Percentiles rank a stretch among this genome's conserved stretches.
Evolutionary conservation across 2,113 vertebrate species (phyloP).

Genomic region (Tetrao urogallus): DNA sequence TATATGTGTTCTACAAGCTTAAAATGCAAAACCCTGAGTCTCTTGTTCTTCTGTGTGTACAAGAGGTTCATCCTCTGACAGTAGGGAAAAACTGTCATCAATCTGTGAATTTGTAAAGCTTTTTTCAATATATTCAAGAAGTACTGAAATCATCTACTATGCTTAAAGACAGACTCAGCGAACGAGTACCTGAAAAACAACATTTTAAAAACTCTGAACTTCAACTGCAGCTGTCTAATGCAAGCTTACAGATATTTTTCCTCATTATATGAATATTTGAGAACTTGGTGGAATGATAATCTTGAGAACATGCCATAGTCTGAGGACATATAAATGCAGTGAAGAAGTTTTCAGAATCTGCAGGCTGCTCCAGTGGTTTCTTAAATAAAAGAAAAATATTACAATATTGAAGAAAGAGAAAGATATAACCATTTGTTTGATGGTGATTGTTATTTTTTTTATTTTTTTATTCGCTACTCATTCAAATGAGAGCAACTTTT

Average conservation of each 20-base stretch:
- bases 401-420: neutral
- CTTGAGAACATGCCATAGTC: neutral
- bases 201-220: neutral
- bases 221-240: neutral
- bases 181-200: neutral
- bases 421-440: neutral
- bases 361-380: neutral
- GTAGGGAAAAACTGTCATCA: neutral
- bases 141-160: neutral
- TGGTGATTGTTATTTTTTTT: rapidly evolving
- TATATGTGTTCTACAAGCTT: neutral
- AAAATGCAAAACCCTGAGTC: neutral
- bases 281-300: neutral
- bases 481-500: neutral
- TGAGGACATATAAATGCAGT: neutral
- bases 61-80: neutral
- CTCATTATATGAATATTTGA: neutral
- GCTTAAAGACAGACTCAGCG: neutral
- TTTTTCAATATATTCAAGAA: neutral
- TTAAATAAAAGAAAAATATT: neutral
- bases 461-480: neutral
- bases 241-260: neutral
- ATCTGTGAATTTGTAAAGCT: neutral
- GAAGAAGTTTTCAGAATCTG: neutral
- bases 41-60: neutral